Percentiles rank a stretch among this genome's conserved stretches.
Conservation (phyloP, 2,113 vertebrate species). For the Vimba vimba region DNA sequence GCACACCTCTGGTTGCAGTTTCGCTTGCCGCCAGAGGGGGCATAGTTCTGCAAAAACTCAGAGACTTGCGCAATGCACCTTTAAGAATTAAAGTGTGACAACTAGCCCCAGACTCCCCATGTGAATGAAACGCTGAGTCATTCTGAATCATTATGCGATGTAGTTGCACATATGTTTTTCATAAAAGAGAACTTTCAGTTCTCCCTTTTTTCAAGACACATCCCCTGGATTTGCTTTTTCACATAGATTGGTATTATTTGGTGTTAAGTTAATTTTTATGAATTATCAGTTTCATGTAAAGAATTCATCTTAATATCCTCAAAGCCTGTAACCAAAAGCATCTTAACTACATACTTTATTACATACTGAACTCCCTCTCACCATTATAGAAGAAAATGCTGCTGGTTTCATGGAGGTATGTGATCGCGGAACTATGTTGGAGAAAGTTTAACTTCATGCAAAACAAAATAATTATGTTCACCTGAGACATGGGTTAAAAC, state of each 20-base stretch:
- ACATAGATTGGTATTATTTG: background rate
- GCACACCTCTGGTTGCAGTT: no score
- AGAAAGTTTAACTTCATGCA: background rate
- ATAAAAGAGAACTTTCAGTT: background rate
- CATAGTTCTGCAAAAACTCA: no score
- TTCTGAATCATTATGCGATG: background rate
- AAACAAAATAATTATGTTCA: background rate
- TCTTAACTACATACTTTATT: background rate
- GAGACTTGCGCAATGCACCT: no score
- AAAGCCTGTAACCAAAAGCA: background rate
- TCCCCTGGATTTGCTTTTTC: background rate
- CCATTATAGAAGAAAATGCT: background rate
- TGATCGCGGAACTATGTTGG: background rate
- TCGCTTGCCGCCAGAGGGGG: no score
- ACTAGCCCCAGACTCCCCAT: constrained; percentile 15
- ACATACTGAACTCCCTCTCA: background rate
- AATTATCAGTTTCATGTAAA: background rate
- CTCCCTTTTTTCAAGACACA: background rate
- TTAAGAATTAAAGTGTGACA: background rate
- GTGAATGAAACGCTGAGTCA: background rate
- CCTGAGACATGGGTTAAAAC: background rate
- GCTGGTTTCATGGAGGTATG: background rate
- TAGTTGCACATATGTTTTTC: constrained; percentile 8
- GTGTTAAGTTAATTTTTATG: background rate
- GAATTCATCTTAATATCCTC: background rate